A percentile compares a stretch with the other conserved stretches of the same genome.
Evolutionary conservation across 2,888 invertebrate species (phyloP).

Genomic region (Drosophila recens): DNA sequence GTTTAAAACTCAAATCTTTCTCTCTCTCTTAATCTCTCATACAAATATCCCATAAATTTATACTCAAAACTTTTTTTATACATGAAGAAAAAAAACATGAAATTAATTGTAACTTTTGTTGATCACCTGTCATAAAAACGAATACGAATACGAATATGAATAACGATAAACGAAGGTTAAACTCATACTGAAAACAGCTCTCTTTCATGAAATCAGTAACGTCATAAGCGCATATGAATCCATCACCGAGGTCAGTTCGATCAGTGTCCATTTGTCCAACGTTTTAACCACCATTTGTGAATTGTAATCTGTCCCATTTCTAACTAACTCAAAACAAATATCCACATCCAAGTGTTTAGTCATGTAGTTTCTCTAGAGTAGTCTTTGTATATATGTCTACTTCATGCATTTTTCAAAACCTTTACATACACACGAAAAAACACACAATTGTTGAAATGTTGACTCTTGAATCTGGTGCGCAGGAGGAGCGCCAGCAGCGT

Average conservation of each 20-base stretch:
- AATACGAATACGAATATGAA: slow-evolving; percentile 43
- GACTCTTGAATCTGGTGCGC: slow-evolving; percentile 65
- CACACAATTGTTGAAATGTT: slow-evolving; percentile 40
- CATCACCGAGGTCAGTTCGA: slow-evolving; percentile 77
- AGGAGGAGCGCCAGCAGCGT: slow-evolving; percentile 91
- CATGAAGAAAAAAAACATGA: slow-evolving; percentile 9
- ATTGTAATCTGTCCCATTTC: slow-evolving; percentile 1
- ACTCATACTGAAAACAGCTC: slow-evolving; percentile 82
- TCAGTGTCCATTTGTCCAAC: slow-evolving; percentile 62
- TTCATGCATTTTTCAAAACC: slow-evolving; percentile 27
- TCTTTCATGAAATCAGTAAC: slow-evolving; percentile 81
- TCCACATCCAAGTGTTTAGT: slow-evolving; percentile 34
- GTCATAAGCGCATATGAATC: slow-evolving; percentile 75
- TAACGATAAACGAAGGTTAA: slow-evolving; percentile 75
- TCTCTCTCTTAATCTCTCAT: slow-evolving; percentile 44
- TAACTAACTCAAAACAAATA: slow-evolving; percentile 26
- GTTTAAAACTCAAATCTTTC: slow-evolving; percentile 8
- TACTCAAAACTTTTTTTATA: slow-evolving; percentile 24
- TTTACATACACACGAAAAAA: slow-evolving; percentile 27
- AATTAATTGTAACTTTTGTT: slow-evolving; percentile 62
- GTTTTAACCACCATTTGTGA: slow-evolving; percentile 23
- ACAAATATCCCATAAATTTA: slow-evolving; percentile 35
- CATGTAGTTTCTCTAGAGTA: slow-evolving; percentile 38
- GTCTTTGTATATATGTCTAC: slow-evolving; percentile 38
- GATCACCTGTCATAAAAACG: slow-evolving; percentile 48